Base-by-base conservation (phyloP, 2,797 vertebrate genomes). In the Enteromius mattozi region DNA sequence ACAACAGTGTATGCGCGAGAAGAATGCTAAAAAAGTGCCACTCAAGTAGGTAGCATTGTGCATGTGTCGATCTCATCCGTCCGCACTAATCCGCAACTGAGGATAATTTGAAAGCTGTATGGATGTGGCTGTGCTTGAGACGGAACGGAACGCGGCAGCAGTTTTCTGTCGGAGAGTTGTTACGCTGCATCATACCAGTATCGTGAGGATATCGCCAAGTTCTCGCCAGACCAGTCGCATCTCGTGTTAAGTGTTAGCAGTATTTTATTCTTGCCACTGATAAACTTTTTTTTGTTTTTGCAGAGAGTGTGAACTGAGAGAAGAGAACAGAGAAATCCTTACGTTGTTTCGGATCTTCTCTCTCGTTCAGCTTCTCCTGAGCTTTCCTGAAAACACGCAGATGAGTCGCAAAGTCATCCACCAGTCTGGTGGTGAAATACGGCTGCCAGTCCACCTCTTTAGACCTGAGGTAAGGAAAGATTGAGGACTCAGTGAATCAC, bases 361-460 rank as follows among this genome's bases (percentile, higher is more conserved):
- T 96, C 88, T 99, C 97, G 21, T 94, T 92, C 88, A 98, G 95
- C 90, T 95, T 97, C 92, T 98, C 98, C 89, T 99, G 98, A 91
- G 98, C 97, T 96, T 99, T 99, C 93, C 98, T 96, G 90, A 99
- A 99, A 91, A 99, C 97, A 91, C 98, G 96, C 89, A 99, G 96
- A 92, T 99, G 98, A 86, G 98, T 99, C 89, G 97, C 98, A 91
- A 99, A 99, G 90, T 99, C 97, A 89, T 99, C 98, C 91, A 99
- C 98, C 91, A 99, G 96, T 88, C 98, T 95, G 87, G 98, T 99
- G 85, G 98, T 99, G 91, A 99, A 98, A 93, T 99, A 99, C 93
- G 98, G 98, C 94, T 99, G 98, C 98, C 98, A 99, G 95, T 99
- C 98, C 93, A 98, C 97, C 92, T 99, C 98, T 93, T 99, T 99